Evolutionary conservation across 2,888 invertebrate species (phyloP).

Genomic region (Polydrusus pterygomalis): DNA sequence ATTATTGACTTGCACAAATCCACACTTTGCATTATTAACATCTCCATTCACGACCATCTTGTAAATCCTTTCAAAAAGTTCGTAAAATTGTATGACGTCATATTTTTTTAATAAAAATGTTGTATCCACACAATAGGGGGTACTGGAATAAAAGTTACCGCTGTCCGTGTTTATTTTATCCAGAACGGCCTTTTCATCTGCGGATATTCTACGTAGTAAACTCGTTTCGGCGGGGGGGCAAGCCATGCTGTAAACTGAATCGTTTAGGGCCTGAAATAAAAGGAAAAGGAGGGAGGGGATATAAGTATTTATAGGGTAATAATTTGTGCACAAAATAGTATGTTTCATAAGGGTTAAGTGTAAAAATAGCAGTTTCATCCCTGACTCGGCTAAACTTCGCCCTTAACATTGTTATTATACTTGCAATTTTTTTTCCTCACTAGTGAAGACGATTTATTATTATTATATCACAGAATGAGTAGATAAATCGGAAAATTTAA

Average conservation of each 20-base stretch:
- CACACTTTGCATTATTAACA: not conserved
- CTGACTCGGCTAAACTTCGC: too few species aligned
- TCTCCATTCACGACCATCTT: not conserved
- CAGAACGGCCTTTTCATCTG: not conserved
- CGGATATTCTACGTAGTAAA: not conserved
- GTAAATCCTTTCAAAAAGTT: constrained; percentile 6
- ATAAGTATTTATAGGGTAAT: too few species aligned
- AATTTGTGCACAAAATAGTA: too few species aligned
- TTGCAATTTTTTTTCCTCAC: too few species aligned
- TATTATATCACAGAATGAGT: too few species aligned
- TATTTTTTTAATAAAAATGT: constrained; percentile 17
- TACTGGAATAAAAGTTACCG: constrained; percentile 1
- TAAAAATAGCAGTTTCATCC: too few species aligned
- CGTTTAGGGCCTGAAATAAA: constrained; percentile 1
- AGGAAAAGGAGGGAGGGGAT: too few species aligned
- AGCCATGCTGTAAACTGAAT: constrained; percentile 1
- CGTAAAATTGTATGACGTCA: constrained; percentile 20
- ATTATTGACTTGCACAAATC: not conserved
- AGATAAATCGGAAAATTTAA: too few species aligned
- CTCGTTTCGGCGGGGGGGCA: not conserved
- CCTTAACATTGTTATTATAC: too few species aligned
- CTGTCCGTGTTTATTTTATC: not conserved
- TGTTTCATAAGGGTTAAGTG: too few species aligned
- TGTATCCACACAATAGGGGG: not conserved
- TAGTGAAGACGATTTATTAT: too few species aligned